phyloP scores from a whole-genome alignment of 2,113 vertebrate species.

The Corvus cornix region DNA sequence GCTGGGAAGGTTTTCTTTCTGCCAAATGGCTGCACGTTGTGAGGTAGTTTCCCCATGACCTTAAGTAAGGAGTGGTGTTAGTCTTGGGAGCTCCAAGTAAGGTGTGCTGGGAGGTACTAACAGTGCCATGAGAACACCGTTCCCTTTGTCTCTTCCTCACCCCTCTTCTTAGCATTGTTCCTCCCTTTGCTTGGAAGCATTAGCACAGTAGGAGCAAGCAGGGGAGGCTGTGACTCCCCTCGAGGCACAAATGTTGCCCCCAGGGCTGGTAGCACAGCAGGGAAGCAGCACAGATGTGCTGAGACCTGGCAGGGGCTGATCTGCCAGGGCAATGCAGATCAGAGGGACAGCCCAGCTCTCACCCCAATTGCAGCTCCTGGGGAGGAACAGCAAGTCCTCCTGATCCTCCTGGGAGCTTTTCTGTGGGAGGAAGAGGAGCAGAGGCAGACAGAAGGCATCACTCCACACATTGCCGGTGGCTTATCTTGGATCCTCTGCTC shows the following conservation, averaged over 20 bases:
- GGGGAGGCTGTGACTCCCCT: background rate
- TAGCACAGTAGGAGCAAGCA: background rate
- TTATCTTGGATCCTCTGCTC: background rate
- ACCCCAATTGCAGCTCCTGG: background rate
- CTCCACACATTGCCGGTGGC: background rate
- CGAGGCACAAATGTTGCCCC: background rate
- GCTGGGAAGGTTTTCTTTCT: background rate
- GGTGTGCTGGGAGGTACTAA: background rate
- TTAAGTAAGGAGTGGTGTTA: background rate
- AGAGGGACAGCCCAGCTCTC: background rate
- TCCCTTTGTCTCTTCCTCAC: background rate
- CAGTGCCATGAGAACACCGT: background rate
- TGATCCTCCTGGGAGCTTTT: background rate
- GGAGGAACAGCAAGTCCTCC: background rate
- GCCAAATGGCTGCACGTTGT: accelerated
- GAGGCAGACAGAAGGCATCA: background rate
- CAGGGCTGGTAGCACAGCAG: background rate
- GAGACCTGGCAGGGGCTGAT: background rate
- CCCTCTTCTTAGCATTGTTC: background rate
- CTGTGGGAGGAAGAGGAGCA: background rate
- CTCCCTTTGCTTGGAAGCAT: background rate
- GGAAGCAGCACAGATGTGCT: background rate
- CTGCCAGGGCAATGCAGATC: background rate
- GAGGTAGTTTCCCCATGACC: background rate
- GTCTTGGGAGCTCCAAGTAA: background rate